A percentile compares a stretch with the other conserved stretches of the same genome.
Conservation (phyloP, 2,797 vertebrate genomes). For the Arnoldichthys spilopterus region DNA sequence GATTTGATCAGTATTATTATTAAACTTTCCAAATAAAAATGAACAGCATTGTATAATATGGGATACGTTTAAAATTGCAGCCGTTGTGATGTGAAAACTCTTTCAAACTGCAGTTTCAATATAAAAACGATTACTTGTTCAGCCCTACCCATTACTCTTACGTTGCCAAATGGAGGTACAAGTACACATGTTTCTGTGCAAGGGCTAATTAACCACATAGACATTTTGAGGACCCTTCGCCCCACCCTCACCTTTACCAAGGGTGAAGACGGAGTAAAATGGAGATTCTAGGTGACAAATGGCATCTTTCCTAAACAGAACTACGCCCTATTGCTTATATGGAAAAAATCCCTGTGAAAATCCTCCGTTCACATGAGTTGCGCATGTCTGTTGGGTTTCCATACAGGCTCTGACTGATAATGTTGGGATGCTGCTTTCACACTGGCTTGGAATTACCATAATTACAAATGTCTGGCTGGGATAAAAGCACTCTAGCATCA, state of each 20-base stretch:
- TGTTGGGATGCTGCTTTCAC: neutral
- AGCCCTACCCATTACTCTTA: too few relatives aligned
- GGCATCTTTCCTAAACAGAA: neutral
- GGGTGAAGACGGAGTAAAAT: neutral
- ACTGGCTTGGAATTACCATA: neutral
- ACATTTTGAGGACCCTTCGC: neutral
- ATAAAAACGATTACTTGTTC: too few relatives aligned
- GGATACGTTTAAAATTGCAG: too few relatives aligned
- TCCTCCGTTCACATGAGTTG: neutral
- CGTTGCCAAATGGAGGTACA: too few relatives aligned
- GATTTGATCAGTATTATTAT: too few relatives aligned
- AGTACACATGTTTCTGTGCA: too few relatives aligned
- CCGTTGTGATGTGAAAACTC: too few relatives aligned
- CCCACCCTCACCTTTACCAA: neutral
- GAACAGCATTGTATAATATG: too few relatives aligned
- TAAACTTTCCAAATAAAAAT: too few relatives aligned
- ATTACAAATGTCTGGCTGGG: constrained; percentile 13
- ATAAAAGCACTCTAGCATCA: neutral
- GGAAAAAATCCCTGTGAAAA: neutral
- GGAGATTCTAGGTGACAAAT: neutral
- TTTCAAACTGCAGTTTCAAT: too few relatives aligned
- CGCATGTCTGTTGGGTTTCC: neutral
- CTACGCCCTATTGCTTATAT: neutral
- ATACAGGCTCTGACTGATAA: neutral
- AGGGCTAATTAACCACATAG: neutral